Base-by-base conservation (phyloP, 2,888 invertebrate genomes). In the Thysanoteuthis rhombus region DNA sequence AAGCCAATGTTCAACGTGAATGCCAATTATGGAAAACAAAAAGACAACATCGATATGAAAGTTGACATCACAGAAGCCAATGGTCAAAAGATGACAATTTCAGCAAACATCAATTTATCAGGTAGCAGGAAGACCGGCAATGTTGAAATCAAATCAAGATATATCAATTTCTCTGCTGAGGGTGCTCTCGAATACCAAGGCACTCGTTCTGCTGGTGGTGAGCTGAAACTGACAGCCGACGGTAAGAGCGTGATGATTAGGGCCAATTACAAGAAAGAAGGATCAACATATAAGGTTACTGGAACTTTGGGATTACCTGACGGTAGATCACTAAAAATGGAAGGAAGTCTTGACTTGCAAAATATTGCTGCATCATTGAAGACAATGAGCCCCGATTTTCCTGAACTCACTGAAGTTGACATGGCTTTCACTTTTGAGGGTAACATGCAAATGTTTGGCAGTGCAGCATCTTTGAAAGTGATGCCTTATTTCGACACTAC, bases 401-500 rank as follows among this genome's bases (percentile, higher is more conserved):
- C 75, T 75, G n/a, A 75, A 16, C 75, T 75, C n/a, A 75, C 75
- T 16, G 1, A 75, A 36, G 22, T 91, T 38, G 91, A 91, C 91
- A 25, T 91, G 91, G 5, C 32, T 38, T 91, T 91, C 42, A 40
- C 40, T 91, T 32, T 39, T 91, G 28, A 91, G 12, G 40, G 32
- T 40, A 16, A 91, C 28, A 91, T 40, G 5, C 1, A 16, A n/a
- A 40, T 40, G 28, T 91, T 91, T 91, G 40, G 39, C 3, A n/a
- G 39, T 28, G n/a, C 28, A 32, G 39, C 91, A 25, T 40, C 91
- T 32, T 10, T 91, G 40, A 39, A 91, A 91, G 40, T 91, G 22
- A 40, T 91, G 91, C 91, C 91, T 28, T 91, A 91, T 91, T 22
- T 91, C 28, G 91, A 91, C 28, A 91, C 28, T 3, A 91, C 91